These are phyloP conservation scores for Artemia sinica DNA, from an alignment of 2,888 invertebrate species.

Conservation along the genomic window DNA sequence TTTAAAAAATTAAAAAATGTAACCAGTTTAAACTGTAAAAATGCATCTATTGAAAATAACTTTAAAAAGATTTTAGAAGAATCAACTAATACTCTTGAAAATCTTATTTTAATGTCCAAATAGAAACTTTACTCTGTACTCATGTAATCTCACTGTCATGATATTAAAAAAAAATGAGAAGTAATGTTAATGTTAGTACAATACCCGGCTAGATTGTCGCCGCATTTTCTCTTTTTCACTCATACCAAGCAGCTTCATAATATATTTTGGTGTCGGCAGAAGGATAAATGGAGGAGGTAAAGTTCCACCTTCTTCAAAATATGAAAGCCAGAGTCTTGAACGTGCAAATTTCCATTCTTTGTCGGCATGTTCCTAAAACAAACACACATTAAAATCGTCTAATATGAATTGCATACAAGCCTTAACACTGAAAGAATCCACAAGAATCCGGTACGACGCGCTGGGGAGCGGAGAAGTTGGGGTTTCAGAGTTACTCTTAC, in stretches of 20 bases:
- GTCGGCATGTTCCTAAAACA: constrained; percentile 65
- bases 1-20: too few species aligned
- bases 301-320: constrained; percentile 78
- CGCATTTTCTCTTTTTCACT: constrained; percentile 42
- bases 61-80: too few species aligned
- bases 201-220: constrained; percentile 40
- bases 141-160: too few species aligned
- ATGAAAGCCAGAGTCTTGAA: constrained; percentile 84
- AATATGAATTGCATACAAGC: neutral
- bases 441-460: neutral
- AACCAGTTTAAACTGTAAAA: too few species aligned
- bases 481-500: too few species aligned
- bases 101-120: too few species aligned
- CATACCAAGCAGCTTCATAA: constrained; percentile 45
- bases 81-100: too few species aligned
- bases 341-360: constrained; percentile 93
- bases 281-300: constrained; percentile 87
- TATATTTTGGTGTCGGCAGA: constrained; percentile 65
- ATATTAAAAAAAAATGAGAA: neutral
- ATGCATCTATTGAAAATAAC: too few species aligned
- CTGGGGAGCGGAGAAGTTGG: too few species aligned
- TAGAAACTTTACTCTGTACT: too few species aligned
- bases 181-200: constrained; percentile 17
- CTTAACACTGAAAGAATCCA: neutral
- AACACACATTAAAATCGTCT: neutral